Conservation (phyloP, 2,888 invertebrate genomes). For the Apodemia zela region DNA sequence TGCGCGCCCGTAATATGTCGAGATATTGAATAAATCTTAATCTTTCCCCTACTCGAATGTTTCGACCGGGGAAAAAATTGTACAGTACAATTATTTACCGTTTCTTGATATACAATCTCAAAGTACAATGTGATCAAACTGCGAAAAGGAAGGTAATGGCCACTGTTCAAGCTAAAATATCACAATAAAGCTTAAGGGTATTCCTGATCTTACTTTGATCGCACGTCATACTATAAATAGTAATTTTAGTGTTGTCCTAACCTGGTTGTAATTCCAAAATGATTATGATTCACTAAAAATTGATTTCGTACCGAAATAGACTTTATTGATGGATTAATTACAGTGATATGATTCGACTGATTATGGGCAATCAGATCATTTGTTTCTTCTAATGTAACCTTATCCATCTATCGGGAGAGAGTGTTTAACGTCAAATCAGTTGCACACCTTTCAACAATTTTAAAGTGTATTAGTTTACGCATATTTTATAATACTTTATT, state of each 20-base stretch:
- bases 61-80: background rate
- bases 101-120: too few relatives aligned
- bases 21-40: background rate
- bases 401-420: background rate
- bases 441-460: slow-evolving; percentile 1
- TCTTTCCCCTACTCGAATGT: background rate
- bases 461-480: background rate
- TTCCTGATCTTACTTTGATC: background rate
- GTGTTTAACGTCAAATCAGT: background rate
- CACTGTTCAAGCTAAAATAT: background rate
- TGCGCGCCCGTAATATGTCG: background rate
- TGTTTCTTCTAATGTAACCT: background rate
- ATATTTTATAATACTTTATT: slow-evolving; percentile 3
- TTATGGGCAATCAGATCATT: background rate
- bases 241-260: background rate
- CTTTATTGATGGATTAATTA: too few relatives aligned
- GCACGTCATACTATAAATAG: background rate
- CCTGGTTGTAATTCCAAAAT: background rate
- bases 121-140: background rate
- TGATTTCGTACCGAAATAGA: too few relatives aligned
- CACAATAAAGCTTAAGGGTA: background rate
- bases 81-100: background rate
- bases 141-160: background rate
- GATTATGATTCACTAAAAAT: too few relatives aligned
- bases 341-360: too few relatives aligned